Percentiles rank a stretch among this genome's conserved stretches.
Evolutionary conservation across 1,140 invertebrate species (phyloP).

Genomic region (Drosophila dunni): DNA sequence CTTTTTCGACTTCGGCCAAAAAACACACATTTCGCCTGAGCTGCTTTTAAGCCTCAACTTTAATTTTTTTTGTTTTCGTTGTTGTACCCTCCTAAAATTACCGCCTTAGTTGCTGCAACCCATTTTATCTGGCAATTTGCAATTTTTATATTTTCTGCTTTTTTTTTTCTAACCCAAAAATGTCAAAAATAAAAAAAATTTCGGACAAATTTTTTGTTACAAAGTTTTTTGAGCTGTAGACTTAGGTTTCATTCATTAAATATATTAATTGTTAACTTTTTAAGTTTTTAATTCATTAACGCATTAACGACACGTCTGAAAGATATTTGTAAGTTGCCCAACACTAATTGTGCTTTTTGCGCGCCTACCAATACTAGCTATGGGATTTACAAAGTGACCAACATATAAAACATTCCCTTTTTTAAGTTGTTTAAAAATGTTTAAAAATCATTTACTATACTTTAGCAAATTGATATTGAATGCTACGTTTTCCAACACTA

Average conservation of each 20-base stretch:
- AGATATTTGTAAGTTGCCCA: neutral
- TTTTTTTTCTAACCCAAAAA: constrained; percentile 1
- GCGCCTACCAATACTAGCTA: neutral
- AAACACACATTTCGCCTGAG: constrained; percentile 8
- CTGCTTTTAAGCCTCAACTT: constrained; percentile 15
- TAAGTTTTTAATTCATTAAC: neutral
- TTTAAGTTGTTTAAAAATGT: too few species aligned
- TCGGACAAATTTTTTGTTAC: neutral
- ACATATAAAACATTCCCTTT: too few species aligned
- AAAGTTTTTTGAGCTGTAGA: neutral
- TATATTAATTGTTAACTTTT: neutral
- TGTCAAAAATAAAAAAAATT: neutral
- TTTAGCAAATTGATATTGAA: neutral
- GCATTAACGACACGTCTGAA: neutral
- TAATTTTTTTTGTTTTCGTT: neutral
- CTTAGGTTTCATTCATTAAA: neutral
- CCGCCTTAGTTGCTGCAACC: constrained; percentile 3
- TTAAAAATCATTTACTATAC: neutral
- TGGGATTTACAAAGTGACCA: too few species aligned
- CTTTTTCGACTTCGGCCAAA: constrained; percentile 19
- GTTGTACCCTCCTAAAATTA: neutral
- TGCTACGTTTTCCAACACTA: neutral
- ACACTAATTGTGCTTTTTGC: neutral
- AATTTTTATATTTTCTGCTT: neutral
- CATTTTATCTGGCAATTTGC: constrained; percentile 10